phyloP scores from a whole-genome alignment of 2,797 vertebrate species.

The Malacoraja senta region DNA sequence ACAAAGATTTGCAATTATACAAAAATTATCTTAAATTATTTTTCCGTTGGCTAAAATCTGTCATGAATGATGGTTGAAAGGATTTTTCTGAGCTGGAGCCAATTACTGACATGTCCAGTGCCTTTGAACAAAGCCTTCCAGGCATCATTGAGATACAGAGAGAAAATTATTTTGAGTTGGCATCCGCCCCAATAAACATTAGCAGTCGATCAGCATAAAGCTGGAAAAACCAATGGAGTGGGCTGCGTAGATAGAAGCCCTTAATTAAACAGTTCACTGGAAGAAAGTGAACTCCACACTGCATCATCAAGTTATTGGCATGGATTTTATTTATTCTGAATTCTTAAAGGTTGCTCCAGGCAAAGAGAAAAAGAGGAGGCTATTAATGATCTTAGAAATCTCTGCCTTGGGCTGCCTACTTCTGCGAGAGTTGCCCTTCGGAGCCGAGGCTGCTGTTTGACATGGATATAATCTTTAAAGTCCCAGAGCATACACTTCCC shows the following conservation, averaged over 20 bases:
- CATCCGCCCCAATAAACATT: conserved; percentile 16
- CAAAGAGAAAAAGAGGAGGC: conserved; percentile 17
- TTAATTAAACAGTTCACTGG: conserved; percentile 29
- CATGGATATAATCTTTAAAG: background rate
- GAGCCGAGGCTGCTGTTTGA: background rate
- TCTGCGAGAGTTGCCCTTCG: background rate
- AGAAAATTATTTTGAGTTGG: conserved; percentile 33
- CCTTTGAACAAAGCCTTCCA: conserved; percentile 23
- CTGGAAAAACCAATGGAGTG: conserved; percentile 13
- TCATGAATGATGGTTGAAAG: conserved; percentile 26
- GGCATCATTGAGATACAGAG: conserved; percentile 27
- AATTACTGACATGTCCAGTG: conserved; percentile 15
- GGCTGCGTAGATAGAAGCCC: conserved; percentile 24
- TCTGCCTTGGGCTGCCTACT: background rate
- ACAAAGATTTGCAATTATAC: conserved; percentile 28
- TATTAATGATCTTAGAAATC: conserved; percentile 22
- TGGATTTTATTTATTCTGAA: conserved; percentile 1
- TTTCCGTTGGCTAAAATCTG: conserved; percentile 30
- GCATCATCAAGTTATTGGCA: background rate
- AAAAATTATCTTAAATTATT: conserved; percentile 35
- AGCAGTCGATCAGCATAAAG: conserved; percentile 7
- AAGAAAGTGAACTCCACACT: conserved; percentile 21
- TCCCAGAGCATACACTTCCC: background rate
- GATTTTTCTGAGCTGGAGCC: conserved; percentile 12
- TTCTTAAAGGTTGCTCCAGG: conserved; percentile 12